Percentiles rank a stretch among this genome's conserved stretches.
Conservation (phyloP, 53 echinoderm and acorn worm species). For the Glandiceps talaboti region DNA sequence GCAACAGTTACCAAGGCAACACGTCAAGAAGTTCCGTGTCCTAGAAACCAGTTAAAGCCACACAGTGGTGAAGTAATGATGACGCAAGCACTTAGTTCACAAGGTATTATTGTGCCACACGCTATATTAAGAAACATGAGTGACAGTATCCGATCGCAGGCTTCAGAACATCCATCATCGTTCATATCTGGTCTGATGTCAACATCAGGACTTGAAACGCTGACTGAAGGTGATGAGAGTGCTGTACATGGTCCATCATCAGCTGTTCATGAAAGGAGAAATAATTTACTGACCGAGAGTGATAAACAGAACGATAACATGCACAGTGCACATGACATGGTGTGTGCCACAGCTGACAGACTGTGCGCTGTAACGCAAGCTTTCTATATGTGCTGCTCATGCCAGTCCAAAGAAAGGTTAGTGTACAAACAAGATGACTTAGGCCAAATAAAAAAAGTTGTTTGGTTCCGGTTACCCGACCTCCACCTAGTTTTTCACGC, state of each 20-base stretch:
- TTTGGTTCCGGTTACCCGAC: too few relatives aligned
- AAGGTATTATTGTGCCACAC: too few relatives aligned
- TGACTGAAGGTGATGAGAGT: not conserved
- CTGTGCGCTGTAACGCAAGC: constrained; percentile 8
- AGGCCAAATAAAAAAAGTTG: too few relatives aligned
- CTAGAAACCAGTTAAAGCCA: not conserved
- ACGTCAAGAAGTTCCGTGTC: not conserved
- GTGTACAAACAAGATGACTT: too few relatives aligned
- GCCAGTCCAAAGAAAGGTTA: not conserved
- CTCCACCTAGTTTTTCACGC: too few relatives aligned
- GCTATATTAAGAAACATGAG: too few relatives aligned
- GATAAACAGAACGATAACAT: not conserved
- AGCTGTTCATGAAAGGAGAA: not conserved
- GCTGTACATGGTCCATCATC: not conserved
- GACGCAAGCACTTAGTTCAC: not conserved
- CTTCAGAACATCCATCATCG: not conserved
- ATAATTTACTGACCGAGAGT: not conserved
- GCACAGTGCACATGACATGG: not conserved
- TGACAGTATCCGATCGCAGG: not conserved
- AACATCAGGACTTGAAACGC: not conserved
- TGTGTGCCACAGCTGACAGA: constrained; percentile 1
- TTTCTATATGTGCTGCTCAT: constrained; percentile 2
- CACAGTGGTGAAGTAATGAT: not conserved
- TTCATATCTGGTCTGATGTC: not conserved
- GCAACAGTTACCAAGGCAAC: not conserved